phyloP scores from a whole-genome alignment of 2,797 vertebrate genomes.

The Mus spretus region DNA sequence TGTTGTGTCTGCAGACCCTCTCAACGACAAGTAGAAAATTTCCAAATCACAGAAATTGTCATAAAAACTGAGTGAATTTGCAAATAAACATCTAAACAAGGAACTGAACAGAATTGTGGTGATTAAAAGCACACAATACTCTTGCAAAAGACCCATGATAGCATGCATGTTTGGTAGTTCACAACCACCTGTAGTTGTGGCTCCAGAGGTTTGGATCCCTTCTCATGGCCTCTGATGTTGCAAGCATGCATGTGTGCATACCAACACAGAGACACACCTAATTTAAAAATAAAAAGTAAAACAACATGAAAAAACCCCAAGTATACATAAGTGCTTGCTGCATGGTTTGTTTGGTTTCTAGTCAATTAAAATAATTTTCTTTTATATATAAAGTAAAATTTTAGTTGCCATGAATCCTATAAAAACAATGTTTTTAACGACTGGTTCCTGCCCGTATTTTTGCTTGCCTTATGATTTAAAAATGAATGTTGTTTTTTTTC shows the following conservation, averaged over 20 bases:
- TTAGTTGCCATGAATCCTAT: background rate
- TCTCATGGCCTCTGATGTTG: background rate
- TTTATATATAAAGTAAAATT: constrained; percentile 61
- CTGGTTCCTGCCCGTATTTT: constrained; percentile 82
- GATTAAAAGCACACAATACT: background rate
- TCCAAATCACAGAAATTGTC: constrained; percentile 43
- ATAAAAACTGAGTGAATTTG: background rate
- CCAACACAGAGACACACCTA: background rate
- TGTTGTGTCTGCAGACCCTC: background rate
- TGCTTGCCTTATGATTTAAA: constrained; percentile 85
- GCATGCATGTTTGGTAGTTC: background rate
- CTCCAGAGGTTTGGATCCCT: background rate
- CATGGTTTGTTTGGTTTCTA: constrained; percentile 54
- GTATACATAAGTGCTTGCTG: constrained; percentile 20
- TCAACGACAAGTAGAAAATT: constrained; percentile 34
- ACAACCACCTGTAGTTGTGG: background rate
- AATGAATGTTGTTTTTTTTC: constrained; percentile 73
- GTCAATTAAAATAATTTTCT: constrained; percentile 25
- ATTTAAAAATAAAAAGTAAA: background rate
- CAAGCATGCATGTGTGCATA: background rate
- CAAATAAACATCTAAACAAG: constrained; percentile 27
- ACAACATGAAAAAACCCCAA: constrained; percentile 7
- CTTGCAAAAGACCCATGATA: background rate
- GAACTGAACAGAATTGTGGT: background rate
- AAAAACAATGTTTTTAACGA: constrained; percentile 82